Conservation (phyloP, 2,797 vertebrate genomes). For the Coilia nasus region DNA sequence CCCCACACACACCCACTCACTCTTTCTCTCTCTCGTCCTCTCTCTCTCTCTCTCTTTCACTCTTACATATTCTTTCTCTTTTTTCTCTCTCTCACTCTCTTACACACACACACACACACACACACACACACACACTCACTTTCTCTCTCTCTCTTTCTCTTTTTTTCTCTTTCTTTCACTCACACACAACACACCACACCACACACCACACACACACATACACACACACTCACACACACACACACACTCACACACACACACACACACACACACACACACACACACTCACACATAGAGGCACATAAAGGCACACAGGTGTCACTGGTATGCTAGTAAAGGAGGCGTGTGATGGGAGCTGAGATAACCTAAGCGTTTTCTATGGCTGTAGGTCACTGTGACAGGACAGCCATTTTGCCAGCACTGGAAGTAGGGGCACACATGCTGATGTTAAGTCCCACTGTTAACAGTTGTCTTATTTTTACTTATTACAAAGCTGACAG, state of each 20-base stretch:
- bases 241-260: not conserved
- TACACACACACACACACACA: too few relatives aligned
- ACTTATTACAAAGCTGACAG: not conserved
- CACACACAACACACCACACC: not conserved
- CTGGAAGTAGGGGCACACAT: not conserved
- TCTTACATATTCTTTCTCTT: too few relatives aligned
- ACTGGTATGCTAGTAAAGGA: not conserved
- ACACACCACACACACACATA: not conserved
- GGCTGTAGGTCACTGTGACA: constrained; percentile 3
- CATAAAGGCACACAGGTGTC: constrained; percentile 12
- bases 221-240: not conserved
- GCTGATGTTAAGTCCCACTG: not conserved
- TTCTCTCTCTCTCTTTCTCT: too few relatives aligned
- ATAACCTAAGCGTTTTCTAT: not conserved
- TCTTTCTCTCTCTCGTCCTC: too few relatives aligned
- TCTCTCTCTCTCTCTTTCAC: too few relatives aligned
- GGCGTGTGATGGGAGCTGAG: not conserved
- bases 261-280: not conserved
- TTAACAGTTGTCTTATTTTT: not conserved
- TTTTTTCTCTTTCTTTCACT: too few relatives aligned
- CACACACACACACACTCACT: not conserved
- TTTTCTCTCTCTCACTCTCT: too few relatives aligned
- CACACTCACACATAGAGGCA: not conserved
- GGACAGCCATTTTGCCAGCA: not conserved
- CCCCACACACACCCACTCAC: too few relatives aligned